These are phyloP conservation scores for Cataglyphis livida DNA, from an alignment of 2,888 invertebrate species.

Conservation along the genomic window DNA sequence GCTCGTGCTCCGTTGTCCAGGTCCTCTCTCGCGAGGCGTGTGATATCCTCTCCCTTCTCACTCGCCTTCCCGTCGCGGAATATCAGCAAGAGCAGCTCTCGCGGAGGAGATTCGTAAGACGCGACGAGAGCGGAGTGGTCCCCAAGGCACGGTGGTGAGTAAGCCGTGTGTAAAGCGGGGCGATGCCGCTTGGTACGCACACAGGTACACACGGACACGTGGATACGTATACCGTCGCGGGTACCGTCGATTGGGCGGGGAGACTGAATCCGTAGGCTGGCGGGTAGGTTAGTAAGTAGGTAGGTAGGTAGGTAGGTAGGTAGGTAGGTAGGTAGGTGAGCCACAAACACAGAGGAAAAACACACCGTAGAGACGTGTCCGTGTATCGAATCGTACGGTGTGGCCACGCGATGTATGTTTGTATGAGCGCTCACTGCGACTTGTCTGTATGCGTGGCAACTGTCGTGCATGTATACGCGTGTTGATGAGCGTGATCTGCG, in stretches of 20 bases:
- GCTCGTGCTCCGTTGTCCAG: conserved; percentile 75
- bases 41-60: conserved; percentile 66
- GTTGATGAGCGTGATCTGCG: conserved; percentile 2
- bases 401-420: neutral
- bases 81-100: conserved; percentile 67
- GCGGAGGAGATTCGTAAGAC: conserved; percentile 72
- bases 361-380: conserved; percentile 11
- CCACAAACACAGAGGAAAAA: conserved; percentile 59
- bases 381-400: conserved; percentile 18
- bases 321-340: conserved; percentile 76
- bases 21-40: conserved; percentile 76
- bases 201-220: conserved; percentile 27
- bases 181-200: conserved; percentile 45
- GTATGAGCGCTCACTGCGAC: neutral
- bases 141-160: conserved; percentile 66
- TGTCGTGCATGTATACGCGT: neutral
- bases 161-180: conserved; percentile 62
- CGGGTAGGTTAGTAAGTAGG: conserved; percentile 81
- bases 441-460: neutral
- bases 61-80: conserved; percentile 58
- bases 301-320: conserved; percentile 82
- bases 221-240: conserved; percentile 50
- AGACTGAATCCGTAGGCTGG: conserved; percentile 80
- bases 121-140: conserved; percentile 61
- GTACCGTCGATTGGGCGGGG: conserved; percentile 79